A percentile compares a stretch with the other conserved stretches of the same genome.
Evolutionary conservation across 2,113 vertebrate genomes (phyloP).

Genomic region (Peromyscus maniculatus): DNA sequence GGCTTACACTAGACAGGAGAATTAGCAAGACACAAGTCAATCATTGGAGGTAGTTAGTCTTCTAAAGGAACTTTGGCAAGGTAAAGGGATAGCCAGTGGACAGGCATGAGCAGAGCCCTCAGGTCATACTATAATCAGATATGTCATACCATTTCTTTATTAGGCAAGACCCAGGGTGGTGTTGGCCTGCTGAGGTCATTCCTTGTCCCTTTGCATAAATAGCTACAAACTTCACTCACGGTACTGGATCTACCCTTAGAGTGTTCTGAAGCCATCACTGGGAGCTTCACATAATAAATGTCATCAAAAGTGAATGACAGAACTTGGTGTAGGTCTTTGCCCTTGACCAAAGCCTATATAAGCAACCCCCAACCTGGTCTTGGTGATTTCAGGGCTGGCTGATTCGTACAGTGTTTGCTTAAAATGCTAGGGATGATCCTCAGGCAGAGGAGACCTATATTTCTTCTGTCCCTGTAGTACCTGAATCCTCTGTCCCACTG

Average conservation of each 20-base stretch:
- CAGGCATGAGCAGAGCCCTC: not conserved
- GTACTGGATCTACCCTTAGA: not conserved
- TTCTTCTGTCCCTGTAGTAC: conserved; percentile 71
- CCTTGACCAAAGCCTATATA: not conserved
- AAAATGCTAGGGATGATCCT: conserved; percentile 82
- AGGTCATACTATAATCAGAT: not conserved
- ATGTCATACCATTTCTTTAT: not conserved
- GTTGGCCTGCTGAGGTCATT: not conserved
- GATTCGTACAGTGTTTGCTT: conserved; percentile 80
- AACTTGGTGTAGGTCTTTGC: conserved; percentile 19
- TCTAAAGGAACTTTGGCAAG: not conserved
- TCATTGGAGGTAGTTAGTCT: not conserved
- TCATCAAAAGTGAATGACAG: not conserved
- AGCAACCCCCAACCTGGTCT: conserved; percentile 79
- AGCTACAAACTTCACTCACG: not conserved
- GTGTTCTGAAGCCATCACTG: not conserved
- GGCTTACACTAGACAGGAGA: not conserved
- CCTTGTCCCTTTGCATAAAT: not conserved
- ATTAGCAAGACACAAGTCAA: not conserved
- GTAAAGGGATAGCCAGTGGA: not conserved
- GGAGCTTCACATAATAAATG: conserved; percentile 5
- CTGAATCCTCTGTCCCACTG: conserved; percentile 72
- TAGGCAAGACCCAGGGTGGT: not conserved
- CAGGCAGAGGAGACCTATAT: conserved; percentile 57
- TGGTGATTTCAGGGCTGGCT: conserved; percentile 76